Base-by-base conservation (phyloP, 37 sponge, comb jelly and placozoan species). In the Aplysina aerophoba region DNA sequence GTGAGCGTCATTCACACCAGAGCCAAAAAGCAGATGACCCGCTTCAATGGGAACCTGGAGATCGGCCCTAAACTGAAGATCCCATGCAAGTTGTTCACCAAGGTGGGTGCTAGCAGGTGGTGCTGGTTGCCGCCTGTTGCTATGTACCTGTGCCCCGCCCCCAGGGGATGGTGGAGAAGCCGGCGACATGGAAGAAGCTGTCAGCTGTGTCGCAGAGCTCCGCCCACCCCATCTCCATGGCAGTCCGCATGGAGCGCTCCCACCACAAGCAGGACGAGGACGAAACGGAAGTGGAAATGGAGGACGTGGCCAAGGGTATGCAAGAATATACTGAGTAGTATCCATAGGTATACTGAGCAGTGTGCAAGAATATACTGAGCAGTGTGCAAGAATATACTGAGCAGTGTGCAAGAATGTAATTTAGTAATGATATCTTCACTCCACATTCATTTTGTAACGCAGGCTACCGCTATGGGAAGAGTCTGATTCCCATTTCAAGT, bases 381-480 rank as follows among this genome's bases (percentile, higher is more conserved):
- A 44, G 50, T 44, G 50, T 44, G 3, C 50, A 44, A 44, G 3
- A 44, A 11, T 44, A 44, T 44, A n/a, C n/a, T n/a, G n/a, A n/a
- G n/a, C n/a, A n/a, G n/a, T n/a, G n/a, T n/a, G n/a, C n/a, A n/a
- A n/a, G n/a, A n/a, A n/a, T n/a, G n/a, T n/a, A n/a, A n/a, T n/a
- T n/a, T n/a, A n/a, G n/a, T n/a, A n/a, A n/a, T n/a, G n/a, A n/a
- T n/a, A n/a, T n/a, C n/a, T n/a, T n/a, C n/a, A n/a, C n/a, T n/a
- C n/a, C n/a, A n/a, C n/a, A n/a, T n/a, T n/a, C n/a, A n/a, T 44
- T 3, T 44, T 44, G 50, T 8, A 20, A 20, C 56, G 5, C 53
- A 96, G 96, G 96, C 17, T 96, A 91, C 39, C 79, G 94, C n/a
- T 96, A 93, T 91, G 96, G 96, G 1, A 96, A 89, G 80, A 90